These are phyloP conservation scores for Simalia tracyae DNA, from an alignment of 2,797 vertebrate species.

Conservation along the genomic window DNA sequence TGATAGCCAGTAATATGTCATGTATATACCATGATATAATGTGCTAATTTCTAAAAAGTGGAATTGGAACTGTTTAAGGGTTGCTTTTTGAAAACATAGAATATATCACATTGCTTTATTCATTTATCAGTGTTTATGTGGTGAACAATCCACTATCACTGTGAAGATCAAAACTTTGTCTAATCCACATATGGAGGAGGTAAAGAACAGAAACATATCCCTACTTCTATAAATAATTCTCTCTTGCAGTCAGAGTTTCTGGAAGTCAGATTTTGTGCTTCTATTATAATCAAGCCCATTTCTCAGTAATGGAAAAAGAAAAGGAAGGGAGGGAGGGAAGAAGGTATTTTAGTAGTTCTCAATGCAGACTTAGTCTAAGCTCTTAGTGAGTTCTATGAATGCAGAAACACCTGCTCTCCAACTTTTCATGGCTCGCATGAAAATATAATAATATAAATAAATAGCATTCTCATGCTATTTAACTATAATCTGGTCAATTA, in stretches of 20 bases:
- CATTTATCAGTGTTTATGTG: neutral
- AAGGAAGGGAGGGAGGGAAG: neutral
- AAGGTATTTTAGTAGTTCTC: constrained; percentile 2
- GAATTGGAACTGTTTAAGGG: neutral
- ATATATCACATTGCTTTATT: neutral
- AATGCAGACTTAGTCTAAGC: neutral
- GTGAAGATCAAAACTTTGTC: neutral
- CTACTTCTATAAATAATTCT: neutral
- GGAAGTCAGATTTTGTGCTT: neutral
- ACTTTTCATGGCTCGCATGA: constrained; percentile 20
- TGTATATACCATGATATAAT: neutral
- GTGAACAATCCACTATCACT: neutral
- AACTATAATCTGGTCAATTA: neutral
- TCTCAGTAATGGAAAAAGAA: neutral
- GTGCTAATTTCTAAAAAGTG: neutral
- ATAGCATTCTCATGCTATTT: constrained; percentile 29
- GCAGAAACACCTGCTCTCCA: constrained; percentile 23
- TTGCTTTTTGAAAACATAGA: neutral
- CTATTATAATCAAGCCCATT: neutral
- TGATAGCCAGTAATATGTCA: neutral
- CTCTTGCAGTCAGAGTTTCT: neutral
- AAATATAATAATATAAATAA: too few relatives aligned
- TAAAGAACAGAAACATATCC: neutral
- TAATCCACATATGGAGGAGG: neutral
- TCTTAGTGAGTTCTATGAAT: constrained; percentile 12